Evolutionary conservation across 2,888 invertebrate species (phyloP).

Genomic region (Cerastis rubricosa): DNA sequence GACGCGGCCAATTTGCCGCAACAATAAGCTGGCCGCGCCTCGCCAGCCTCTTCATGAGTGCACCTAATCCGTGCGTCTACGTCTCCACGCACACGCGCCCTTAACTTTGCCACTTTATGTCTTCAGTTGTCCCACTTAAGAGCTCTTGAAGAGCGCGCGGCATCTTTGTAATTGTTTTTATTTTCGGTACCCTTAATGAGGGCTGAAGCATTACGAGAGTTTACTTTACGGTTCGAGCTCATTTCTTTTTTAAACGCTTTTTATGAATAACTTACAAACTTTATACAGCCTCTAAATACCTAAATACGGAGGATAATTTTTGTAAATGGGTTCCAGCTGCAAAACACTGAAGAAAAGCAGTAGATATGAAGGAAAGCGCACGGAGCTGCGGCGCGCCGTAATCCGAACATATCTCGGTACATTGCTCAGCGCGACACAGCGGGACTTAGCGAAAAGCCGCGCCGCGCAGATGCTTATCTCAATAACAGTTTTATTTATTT

Average conservation of each 20-base stretch:
- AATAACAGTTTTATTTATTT: constrained; percentile 91
- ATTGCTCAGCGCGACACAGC: constrained; percentile 89
- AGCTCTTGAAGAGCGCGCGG: constrained; percentile 44
- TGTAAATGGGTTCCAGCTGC: constrained; percentile 84
- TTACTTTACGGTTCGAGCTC: constrained; percentile 43
- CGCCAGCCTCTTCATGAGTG: constrained; percentile 62
- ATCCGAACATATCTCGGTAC: constrained; percentile 90
- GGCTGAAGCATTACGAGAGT: constrained; percentile 54
- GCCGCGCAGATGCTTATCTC: constrained; percentile 90
- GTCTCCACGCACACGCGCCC: constrained; percentile 66
- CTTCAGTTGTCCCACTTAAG: constrained; percentile 57
- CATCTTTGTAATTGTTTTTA: constrained; percentile 63
- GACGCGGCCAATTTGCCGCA: constrained; percentile 81
- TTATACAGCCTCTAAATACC: constrained; percentile 62
- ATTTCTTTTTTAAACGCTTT: constrained; percentile 54
- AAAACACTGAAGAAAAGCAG: constrained; percentile 85
- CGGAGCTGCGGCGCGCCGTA: constrained; percentile 81
- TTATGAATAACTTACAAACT: constrained; percentile 63
- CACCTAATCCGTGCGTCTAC: constrained; percentile 74
- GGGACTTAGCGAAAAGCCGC: constrained; percentile 90
- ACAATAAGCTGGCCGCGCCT: constrained; percentile 70
- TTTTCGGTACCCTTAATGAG: constrained; percentile 55
- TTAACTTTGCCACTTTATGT: constrained; percentile 56
- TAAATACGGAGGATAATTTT: constrained; percentile 64
- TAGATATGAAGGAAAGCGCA: constrained; percentile 80